Conservation (phyloP, 1,140 invertebrate genomes). For the Lordiphosa clarofinis region DNA sequence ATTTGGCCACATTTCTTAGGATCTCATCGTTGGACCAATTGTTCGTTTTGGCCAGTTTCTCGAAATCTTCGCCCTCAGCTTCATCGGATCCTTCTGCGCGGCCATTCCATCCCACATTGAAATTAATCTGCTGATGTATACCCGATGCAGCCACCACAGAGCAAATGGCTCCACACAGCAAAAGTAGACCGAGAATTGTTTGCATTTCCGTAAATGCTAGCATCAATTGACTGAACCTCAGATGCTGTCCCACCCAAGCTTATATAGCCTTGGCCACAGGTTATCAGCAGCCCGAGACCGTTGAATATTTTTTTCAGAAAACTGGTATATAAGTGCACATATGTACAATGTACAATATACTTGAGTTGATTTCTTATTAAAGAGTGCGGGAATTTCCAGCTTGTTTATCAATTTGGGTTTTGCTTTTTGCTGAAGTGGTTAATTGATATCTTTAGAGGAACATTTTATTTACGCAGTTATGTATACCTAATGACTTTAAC, state of each 20-base stretch:
- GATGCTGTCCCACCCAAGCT: constrained; percentile 5
- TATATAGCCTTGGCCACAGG: constrained; percentile 25
- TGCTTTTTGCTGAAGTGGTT: no score
- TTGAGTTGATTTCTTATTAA: background rate
- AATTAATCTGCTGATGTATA: constrained; percentile 19
- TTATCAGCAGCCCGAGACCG: constrained; percentile 18
- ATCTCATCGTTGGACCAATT: constrained; percentile 14
- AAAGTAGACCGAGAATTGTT: constrained; percentile 12
- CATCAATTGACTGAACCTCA: no score
- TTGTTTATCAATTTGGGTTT: background rate
- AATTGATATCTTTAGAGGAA: no score
- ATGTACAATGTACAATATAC: background rate
- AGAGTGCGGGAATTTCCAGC: constrained; percentile 6
- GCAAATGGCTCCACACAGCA: constrained; percentile 25
- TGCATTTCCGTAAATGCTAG: constrained; percentile 23
- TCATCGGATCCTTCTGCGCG: background rate
- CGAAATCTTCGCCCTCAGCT: background rate
- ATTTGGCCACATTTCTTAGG: constrained; percentile 5
- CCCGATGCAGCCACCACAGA: constrained; percentile 4
- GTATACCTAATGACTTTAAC: no score
- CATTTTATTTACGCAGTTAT: no score
- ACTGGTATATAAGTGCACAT: no score
- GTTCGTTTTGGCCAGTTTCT: constrained; percentile 3
- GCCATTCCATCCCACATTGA: background rate
- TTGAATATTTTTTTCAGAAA: no score